These are phyloP conservation scores for Pteropus alecto DNA, from an alignment of 2,113 vertebrate species.

Conservation along the genomic window DNA sequence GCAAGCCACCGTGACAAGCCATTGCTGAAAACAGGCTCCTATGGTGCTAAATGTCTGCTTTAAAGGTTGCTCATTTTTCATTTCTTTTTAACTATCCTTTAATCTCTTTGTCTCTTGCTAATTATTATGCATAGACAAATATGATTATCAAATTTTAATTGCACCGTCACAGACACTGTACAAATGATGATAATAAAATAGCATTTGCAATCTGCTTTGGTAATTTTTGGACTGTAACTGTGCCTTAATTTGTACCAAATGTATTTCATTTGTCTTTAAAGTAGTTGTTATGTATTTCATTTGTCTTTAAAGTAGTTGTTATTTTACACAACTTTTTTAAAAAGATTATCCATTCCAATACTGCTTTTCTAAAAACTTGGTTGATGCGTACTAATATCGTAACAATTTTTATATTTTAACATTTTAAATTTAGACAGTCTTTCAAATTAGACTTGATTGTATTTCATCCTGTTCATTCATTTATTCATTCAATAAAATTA, in stretches of 20 bases:
- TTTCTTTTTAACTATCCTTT: conserved; percentile 1
- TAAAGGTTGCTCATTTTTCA: neutral
- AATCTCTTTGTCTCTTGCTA: conserved; percentile 65
- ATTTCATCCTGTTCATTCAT: neutral
- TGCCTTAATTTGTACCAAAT: conserved; percentile 53
- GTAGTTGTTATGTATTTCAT: conserved; percentile 32
- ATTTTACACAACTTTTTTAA: neutral
- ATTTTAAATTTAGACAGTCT: conserved; percentile 14
- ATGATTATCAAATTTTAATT: conserved; percentile 62
- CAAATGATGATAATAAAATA: conserved; percentile 22
- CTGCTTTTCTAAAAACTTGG: neutral
- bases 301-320: conserved; percentile 49
- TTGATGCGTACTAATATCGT: neutral
- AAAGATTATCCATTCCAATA: neutral
- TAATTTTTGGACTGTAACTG: conserved; percentile 43
- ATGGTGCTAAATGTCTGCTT: neutral
- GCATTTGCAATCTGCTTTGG: conserved; percentile 45
- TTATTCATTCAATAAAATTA: neutral
- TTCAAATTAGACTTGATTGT: neutral
- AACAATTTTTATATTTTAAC: neutral
- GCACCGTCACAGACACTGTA: neutral
- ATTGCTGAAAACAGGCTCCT: neutral
- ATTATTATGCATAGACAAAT: conserved; percentile 59
- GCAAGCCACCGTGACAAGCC: neutral
- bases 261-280: conserved; percentile 47